Conservation (phyloP, 2,113 vertebrate genomes). For the Seriola aureovittata region DNA sequence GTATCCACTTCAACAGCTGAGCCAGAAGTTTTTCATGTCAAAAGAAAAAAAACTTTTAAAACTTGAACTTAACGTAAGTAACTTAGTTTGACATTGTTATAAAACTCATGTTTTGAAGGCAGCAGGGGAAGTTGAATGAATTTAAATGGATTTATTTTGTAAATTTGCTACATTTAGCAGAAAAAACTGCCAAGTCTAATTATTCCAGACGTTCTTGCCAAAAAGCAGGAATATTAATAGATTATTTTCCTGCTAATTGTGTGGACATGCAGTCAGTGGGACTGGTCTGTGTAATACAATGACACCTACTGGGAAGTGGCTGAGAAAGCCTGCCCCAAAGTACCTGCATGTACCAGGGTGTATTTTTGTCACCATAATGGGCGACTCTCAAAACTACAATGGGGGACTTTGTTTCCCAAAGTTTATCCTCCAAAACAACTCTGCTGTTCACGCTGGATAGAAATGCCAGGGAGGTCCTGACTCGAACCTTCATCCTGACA, state of each 20-base stretch:
- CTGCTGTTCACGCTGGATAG: background rate
- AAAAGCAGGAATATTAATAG: background rate
- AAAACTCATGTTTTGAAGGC: no score
- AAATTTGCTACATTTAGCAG: background rate
- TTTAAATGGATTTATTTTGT: background rate
- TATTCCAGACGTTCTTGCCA: no score
- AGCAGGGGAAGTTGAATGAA: background rate
- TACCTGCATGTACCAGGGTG: constrained; percentile 19
- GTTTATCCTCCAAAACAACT: background rate
- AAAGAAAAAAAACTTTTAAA: background rate
- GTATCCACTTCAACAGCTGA: no score
- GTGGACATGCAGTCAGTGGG: background rate
- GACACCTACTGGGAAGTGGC: constrained; percentile 2
- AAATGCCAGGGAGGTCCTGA: constrained; percentile 38
- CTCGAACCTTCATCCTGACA: background rate
- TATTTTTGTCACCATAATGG: constrained; percentile 10
- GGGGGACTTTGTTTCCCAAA: constrained; percentile 32
- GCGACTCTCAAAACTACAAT: constrained; percentile 30
- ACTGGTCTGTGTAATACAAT: background rate
- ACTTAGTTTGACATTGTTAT: no score
- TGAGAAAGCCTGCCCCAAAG: background rate
- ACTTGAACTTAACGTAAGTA: no score
- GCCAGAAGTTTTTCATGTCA: background rate
- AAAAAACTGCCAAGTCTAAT: no score
- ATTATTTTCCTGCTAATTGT: background rate